Conservation (phyloP, 2,797 vertebrate genomes). For the Sebastes baramenuke region DNA sequence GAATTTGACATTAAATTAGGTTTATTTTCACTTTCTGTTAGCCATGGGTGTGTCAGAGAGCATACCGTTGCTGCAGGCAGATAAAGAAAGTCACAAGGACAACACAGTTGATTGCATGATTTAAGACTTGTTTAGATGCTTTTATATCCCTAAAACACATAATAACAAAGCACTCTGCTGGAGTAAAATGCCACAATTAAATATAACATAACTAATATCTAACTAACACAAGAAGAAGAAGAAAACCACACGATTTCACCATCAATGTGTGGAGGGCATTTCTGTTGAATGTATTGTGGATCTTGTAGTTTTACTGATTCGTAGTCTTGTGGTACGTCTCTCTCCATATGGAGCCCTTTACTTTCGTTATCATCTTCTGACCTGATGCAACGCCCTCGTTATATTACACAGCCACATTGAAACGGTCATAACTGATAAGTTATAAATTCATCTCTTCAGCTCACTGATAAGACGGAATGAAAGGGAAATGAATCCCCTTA, state of each 20-base stretch:
- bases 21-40: neutral
- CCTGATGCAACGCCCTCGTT: slow-evolving; percentile 42
- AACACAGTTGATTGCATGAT: neutral
- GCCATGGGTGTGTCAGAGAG: neutral
- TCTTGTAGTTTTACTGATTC: slow-evolving; percentile 57
- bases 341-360: slow-evolving; percentile 38
- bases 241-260: neutral
- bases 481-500: no score
- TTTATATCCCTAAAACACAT: neutral
- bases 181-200: neutral
- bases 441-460: no score
- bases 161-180: rapidly evolving
- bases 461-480: no score
- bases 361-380: slow-evolving; percentile 12
- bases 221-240: neutral
- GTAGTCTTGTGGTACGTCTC: neutral
- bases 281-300: neutral
- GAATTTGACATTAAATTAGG: neutral
- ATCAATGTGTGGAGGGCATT: neutral
- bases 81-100: neutral
- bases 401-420: neutral
- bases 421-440: neutral
- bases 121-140: no score
- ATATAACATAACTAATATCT: neutral
- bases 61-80: rapidly evolving